These are phyloP conservation scores for Pangasius larnaudii DNA, from an alignment of 2,797 vertebrate genomes.

Conservation along the genomic window DNA sequence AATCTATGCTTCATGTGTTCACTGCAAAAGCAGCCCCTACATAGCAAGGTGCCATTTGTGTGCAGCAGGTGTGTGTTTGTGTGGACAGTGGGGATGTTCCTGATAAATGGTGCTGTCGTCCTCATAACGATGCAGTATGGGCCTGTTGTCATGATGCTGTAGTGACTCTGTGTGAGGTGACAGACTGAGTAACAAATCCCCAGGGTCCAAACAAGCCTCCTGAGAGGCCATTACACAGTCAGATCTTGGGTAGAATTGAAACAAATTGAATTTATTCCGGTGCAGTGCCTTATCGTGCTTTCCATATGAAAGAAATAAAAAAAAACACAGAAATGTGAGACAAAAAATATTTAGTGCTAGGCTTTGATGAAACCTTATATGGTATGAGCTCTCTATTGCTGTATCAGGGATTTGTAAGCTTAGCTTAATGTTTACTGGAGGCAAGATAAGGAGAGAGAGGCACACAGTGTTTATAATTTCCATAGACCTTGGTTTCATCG, in stretches of 20 bases:
- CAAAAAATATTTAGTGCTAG: conserved; percentile 38
- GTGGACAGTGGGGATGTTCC: conserved; percentile 27
- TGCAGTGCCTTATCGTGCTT: conserved; percentile 47
- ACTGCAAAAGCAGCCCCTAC: conserved; percentile 19
- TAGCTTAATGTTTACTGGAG: conserved; percentile 47
- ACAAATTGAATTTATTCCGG: conserved; percentile 52
- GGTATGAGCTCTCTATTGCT: conserved; percentile 21
- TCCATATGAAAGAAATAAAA: conserved; percentile 21
- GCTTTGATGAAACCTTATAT: conserved; percentile 44
- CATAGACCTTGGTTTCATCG: conserved; percentile 29
- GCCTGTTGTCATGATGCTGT: conserved; percentile 27
- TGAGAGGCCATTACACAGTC: conserved; percentile 49
- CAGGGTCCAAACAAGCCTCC: conserved; percentile 39
- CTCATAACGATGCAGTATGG: conserved; percentile 26
- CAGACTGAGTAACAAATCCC: conserved; percentile 44
- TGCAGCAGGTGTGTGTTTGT: conserved; percentile 17
- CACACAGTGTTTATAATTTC: conserved; percentile 10
- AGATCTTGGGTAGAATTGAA: conserved; percentile 44
- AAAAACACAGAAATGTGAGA: background rate
- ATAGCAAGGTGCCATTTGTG: conserved; percentile 32
- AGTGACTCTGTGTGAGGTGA: conserved; percentile 10
- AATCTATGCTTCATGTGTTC: conserved; percentile 1
- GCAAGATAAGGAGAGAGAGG: conserved; percentile 32
- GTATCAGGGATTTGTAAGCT: conserved; percentile 44
- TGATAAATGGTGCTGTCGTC: conserved; percentile 31